Percentiles rank a stretch among this genome's conserved stretches.
Conservation (phyloP, 1,140 invertebrate species). For the Teleogryllus occipitalis region DNA sequence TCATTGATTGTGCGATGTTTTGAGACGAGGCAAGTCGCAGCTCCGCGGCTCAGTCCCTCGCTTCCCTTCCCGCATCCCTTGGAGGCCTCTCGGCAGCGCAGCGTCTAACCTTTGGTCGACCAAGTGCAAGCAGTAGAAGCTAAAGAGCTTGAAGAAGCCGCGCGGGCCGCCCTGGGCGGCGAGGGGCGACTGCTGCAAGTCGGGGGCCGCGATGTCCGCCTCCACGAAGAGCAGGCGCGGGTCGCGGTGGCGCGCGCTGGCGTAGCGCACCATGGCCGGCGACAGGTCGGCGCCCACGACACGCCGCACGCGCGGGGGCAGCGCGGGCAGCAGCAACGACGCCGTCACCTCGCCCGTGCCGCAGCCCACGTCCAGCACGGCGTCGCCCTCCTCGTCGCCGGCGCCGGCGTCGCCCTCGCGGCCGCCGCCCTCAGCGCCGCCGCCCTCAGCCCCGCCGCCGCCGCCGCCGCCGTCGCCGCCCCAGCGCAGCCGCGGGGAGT, state of each 20-base stretch:
- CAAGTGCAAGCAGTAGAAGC: conserved; percentile 79
- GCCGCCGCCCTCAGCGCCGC: background rate
- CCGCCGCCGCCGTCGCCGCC: background rate
- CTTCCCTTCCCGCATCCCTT: no score
- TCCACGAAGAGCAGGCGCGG: conserved; percentile 44
- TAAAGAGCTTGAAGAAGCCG: conserved; percentile 60
- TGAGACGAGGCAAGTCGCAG: no score
- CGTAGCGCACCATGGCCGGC: conserved; percentile 34
- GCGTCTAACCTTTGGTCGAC: conserved; percentile 57
- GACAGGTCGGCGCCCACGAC: conserved; percentile 34
- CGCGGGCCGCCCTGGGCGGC: background rate
- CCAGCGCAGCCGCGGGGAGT: background rate
- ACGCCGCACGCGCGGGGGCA: conserved; percentile 38
- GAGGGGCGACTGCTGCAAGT: background rate
- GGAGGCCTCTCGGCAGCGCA: background rate
- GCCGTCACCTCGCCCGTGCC: conserved; percentile 66
- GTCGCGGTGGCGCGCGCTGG: conserved; percentile 29
- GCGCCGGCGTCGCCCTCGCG: background rate
- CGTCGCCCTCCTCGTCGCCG: background rate
- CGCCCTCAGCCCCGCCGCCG: background rate
- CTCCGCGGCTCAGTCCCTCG: no score
- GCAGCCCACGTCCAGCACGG: conserved; percentile 63
- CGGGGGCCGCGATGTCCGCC: conserved; percentile 51
- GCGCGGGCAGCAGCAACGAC: conserved; percentile 51
- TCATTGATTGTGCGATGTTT: no score